A percentile compares a stretch with the other conserved stretches of the same genome.
These are phyloP conservation scores for Lutraria lutraria DNA, from an alignment of 2,888 invertebrate genomes.

Conservation along the genomic window DNA sequence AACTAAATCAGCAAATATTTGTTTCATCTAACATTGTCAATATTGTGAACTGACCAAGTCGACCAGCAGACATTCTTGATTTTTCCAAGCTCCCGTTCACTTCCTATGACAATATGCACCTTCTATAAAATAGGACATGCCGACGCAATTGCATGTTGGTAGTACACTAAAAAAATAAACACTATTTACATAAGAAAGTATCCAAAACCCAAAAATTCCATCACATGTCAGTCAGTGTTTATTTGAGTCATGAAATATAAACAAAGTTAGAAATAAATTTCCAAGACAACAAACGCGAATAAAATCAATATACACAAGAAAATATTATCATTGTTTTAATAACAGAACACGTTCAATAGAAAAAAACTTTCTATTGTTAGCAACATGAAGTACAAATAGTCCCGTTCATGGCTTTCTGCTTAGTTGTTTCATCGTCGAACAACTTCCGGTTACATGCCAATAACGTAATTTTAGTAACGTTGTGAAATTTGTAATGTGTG, in stretches of 20 bases:
- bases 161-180: neutral
- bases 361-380: neutral
- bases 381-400: neutral
- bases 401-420: neutral
- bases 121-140: neutral
- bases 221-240: conserved; percentile 16
- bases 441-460: conserved; percentile 26
- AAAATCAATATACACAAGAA: neutral
- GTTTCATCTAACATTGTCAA: neutral
- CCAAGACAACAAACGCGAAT: neutral
- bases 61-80: neutral
- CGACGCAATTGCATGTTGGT: neutral
- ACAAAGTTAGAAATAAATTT: conserved; percentile 6
- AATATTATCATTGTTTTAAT: neutral
- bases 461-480: neutral
- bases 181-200: neutral
- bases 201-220: conserved; percentile 5
- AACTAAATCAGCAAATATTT: neutral
- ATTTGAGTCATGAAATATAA: conserved; percentile 8
- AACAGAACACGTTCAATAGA: neutral
- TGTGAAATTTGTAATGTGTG: neutral
- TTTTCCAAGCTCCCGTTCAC: neutral
- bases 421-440: neutral
- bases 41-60: neutral
- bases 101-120: neutral